Evolutionary conservation across 2,113 vertebrate species (phyloP).

Genomic region (Cochlearius cochlearius): DNA sequence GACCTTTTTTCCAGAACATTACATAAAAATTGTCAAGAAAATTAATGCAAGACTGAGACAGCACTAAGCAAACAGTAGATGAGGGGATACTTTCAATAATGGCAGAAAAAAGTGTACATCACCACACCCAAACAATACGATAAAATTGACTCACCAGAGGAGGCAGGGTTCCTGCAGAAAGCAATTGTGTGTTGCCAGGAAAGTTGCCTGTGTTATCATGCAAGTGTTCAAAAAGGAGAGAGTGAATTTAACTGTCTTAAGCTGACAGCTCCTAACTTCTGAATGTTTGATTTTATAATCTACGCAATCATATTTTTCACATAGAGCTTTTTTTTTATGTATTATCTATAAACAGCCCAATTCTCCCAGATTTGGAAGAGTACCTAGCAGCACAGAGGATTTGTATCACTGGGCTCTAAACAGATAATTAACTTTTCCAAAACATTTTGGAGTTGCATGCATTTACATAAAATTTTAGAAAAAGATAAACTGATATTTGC

Average conservation of each 20-base stretch:
- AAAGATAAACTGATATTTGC: neutral
- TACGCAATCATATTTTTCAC: neutral
- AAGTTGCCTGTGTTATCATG: neutral
- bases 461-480: neutral
- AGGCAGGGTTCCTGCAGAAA: neutral
- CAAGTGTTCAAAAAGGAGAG: neutral
- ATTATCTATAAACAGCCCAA: neutral
- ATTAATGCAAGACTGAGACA: neutral
- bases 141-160: neutral
- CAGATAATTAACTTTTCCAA: neutral
- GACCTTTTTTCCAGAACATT: neutral
- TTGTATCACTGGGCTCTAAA: neutral
- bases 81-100: neutral
- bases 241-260: neutral
- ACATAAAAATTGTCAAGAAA: neutral
- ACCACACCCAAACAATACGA: neutral
- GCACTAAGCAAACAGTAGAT: rapidly evolving
- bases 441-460: neutral
- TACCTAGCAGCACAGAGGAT: neutral
- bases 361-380: neutral
- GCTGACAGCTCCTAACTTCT: neutral
- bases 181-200: neutral
- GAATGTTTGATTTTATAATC: neutral
- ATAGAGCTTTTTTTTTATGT: neutral
- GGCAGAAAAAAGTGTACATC: neutral